These are phyloP conservation scores for Harmothoe impar DNA, from an alignment of 2,888 invertebrate species.

Conservation along the genomic window DNA sequence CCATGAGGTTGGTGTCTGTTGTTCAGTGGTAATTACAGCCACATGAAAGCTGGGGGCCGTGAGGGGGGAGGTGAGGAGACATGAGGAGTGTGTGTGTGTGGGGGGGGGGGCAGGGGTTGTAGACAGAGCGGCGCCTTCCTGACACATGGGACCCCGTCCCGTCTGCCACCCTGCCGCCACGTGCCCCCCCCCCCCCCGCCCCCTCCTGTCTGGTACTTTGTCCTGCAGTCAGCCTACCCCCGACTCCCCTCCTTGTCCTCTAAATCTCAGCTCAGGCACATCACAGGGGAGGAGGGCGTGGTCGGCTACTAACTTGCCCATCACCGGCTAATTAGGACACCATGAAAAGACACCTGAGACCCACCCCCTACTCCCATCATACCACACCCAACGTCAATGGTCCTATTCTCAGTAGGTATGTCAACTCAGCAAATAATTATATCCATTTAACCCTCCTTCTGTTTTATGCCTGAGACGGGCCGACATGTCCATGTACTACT, in stretches of 20 bases:
- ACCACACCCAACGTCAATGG: no score
- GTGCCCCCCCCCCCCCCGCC: not conserved
- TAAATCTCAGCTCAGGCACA: not conserved
- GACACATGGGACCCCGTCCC: not conserved
- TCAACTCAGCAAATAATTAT: no score
- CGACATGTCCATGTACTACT: not conserved
- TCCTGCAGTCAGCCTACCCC: not conserved
- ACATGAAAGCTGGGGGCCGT: not conserved
- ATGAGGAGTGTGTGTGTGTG: not conserved
- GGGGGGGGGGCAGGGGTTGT: not conserved
- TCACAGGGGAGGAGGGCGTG: not conserved
- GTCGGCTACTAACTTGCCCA: not conserved
- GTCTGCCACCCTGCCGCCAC: not conserved
- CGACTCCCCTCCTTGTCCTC: no score
- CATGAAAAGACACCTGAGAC: constrained; percentile 7
- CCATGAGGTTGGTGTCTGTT: not conserved
- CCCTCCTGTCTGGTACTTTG: not conserved
- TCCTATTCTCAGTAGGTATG: no score
- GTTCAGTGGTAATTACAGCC: not conserved
- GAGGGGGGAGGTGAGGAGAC: not conserved
- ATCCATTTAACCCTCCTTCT: no score
- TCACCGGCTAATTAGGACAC: constrained; percentile 7
- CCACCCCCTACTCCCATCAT: not conserved
- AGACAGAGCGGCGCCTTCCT: not conserved
- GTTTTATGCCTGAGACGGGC: not conserved